Conservation (phyloP, 2,888 invertebrate species). For the Callosobruchus maculatus region DNA sequence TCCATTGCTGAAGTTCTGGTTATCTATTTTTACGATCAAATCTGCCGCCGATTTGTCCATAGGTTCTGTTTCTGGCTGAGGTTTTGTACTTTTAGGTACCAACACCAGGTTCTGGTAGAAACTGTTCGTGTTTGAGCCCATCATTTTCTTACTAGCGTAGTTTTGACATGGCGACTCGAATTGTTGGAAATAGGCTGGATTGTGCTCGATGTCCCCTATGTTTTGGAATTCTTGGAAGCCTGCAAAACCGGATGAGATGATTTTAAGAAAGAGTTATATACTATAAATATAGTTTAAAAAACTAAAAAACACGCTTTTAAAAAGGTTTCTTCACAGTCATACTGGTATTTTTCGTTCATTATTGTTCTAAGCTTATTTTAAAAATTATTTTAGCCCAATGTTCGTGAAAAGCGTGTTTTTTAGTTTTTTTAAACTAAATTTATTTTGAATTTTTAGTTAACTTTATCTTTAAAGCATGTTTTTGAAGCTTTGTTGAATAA, state of each 20-base stretch:
- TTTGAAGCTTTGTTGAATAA: no score
- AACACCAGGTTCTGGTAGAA: slow-evolving; percentile 34
- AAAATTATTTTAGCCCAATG: no score
- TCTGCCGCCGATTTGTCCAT: slow-evolving; percentile 41
- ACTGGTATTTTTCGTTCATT: no score
- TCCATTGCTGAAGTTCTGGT: slow-evolving; percentile 35
- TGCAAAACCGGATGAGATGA: neutral
- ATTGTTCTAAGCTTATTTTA: no score
- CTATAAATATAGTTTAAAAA: no score
- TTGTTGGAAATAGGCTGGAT: neutral
- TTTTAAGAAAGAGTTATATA: neutral
- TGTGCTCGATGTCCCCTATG: neutral
- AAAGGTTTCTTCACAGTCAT: no score
- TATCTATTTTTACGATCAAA: slow-evolving; percentile 46
- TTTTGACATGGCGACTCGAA: slow-evolving; percentile 1
- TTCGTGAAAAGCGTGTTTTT: no score
- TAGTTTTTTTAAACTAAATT: no score
- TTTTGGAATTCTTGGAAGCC: neutral
- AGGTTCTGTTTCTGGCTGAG: slow-evolving; percentile 19
- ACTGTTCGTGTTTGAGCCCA: slow-evolving; percentile 29
- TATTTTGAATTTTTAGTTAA: no score
- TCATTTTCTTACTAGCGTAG: slow-evolving; percentile 27
- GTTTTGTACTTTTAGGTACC: slow-evolving; percentile 24
- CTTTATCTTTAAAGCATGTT: no score
- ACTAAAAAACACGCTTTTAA: no score